Evolutionary conservation across 2,113 vertebrate species (phyloP).

Genomic region (Ciconia boyciana): DNA sequence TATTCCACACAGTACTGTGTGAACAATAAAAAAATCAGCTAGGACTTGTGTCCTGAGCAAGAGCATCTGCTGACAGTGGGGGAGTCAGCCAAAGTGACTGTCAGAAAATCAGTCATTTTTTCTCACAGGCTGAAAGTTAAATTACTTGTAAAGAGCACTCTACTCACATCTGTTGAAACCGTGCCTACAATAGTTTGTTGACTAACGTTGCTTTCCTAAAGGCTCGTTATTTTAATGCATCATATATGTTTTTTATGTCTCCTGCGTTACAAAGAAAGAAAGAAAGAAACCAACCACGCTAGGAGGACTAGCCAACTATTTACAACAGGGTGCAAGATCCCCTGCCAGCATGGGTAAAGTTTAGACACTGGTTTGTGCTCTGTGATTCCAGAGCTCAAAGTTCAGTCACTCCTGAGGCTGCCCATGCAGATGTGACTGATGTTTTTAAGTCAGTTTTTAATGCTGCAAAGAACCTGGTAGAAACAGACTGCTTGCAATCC

Average conservation of each 20-base stretch:
- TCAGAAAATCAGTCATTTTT: background rate
- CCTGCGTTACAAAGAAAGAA: background rate
- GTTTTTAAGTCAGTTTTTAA: background rate
- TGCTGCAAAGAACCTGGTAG: background rate
- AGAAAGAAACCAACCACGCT: background rate
- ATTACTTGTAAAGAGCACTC: background rate
- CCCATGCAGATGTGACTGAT: background rate
- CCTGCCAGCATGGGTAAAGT: background rate
- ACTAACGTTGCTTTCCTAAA: background rate
- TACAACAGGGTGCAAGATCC: background rate
- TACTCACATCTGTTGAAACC: background rate
- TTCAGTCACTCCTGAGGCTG: background rate
- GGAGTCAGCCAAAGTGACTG: background rate
- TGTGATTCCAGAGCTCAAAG: background rate
- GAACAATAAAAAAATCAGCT: background rate
- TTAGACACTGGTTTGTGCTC: background rate
- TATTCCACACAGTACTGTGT: background rate
- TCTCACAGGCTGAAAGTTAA: background rate
- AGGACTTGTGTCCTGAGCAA: background rate
- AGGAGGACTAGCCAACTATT: background rate
- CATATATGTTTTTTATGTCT: background rate
- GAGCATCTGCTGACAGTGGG: background rate
- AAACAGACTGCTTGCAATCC: background rate
- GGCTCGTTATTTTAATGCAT: background rate
- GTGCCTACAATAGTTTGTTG: background rate